Evolutionary conservation across 2,797 vertebrate species (phyloP).

Genomic region (Sylvia borin): DNA sequence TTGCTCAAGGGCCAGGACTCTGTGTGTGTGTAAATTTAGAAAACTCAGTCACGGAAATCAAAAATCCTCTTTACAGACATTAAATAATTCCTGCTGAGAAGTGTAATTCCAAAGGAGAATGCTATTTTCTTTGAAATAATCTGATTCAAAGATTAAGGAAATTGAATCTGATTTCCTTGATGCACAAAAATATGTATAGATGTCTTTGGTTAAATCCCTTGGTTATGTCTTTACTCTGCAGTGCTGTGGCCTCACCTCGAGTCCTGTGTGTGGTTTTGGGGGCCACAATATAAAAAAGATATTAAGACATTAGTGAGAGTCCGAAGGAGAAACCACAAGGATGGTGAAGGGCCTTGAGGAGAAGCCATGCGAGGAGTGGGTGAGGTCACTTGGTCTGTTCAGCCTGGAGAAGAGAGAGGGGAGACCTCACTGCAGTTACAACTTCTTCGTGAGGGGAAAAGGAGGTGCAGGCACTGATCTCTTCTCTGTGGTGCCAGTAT

Average conservation of each 20-base stretch:
- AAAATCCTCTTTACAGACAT: not conserved
- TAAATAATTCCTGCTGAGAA: not conserved
- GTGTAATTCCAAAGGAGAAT: not conserved
- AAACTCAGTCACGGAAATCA: not conserved
- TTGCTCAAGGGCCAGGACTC: not conserved
- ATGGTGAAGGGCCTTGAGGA: not conserved
- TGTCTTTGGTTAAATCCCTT: not conserved
- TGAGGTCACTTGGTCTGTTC: not conserved
- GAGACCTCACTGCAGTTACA: fast-evolving
- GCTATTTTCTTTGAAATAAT: not conserved
- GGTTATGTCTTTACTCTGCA: not conserved
- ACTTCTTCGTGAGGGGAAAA: fast-evolving
- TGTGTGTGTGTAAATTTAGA: not conserved
- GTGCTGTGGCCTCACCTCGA: not conserved
- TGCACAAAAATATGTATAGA: not conserved
- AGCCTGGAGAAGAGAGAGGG: not conserved
- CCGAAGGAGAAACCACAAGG: not conserved
- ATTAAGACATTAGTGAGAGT: fast-evolving
- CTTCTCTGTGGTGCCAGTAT: not conserved
- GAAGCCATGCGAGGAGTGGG: fast-evolving
- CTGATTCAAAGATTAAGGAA: not conserved
- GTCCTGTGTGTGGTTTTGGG: not conserved
- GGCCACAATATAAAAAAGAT: not conserved
- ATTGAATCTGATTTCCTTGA: not conserved
- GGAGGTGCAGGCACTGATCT: not conserved